Conservation (phyloP, 2,797 vertebrate genomes). For the Esox masquinongy region DNA sequence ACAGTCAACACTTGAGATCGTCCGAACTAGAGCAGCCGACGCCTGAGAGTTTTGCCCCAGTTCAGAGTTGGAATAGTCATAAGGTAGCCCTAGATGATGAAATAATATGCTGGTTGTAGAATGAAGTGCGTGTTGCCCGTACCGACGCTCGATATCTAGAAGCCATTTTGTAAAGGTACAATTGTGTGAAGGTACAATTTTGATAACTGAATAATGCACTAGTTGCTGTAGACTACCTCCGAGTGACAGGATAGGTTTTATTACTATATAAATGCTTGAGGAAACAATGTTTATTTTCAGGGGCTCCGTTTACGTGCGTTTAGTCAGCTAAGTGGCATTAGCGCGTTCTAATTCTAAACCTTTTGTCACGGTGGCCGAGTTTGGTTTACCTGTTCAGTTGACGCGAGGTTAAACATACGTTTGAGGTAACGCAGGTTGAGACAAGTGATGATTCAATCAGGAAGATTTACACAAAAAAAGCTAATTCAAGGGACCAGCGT, state of each 20-base stretch:
- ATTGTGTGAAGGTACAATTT: constrained; percentile 1
- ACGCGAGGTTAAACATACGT: no score
- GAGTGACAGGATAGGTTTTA: background rate
- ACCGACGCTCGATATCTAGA: background rate
- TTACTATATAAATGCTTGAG: background rate
- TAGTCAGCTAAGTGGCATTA: background rate
- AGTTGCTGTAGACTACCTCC: constrained; percentile 26
- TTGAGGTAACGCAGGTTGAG: no score
- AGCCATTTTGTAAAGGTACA: constrained; percentile 3
- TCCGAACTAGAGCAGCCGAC: no score
- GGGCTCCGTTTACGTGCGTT: background rate
- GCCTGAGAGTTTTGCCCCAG: background rate
- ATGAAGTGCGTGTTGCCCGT: background rate
- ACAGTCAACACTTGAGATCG: no score
- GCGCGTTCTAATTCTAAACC: background rate
- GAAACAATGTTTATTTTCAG: constrained; percentile 10
- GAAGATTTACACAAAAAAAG: no score
- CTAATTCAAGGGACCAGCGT: no score
- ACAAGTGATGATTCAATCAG: no score
- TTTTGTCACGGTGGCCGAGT: background rate
- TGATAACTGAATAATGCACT: constrained; percentile 8
- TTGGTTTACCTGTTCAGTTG: background rate
- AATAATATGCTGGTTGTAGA: background rate
- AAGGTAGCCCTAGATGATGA: background rate
- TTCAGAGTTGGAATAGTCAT: background rate